A percentile compares a stretch with the other conserved stretches of the same genome.
Evolutionary conservation across 2,888 invertebrate species (phyloP).

Genomic region (Drosophila ezoana): DNA sequence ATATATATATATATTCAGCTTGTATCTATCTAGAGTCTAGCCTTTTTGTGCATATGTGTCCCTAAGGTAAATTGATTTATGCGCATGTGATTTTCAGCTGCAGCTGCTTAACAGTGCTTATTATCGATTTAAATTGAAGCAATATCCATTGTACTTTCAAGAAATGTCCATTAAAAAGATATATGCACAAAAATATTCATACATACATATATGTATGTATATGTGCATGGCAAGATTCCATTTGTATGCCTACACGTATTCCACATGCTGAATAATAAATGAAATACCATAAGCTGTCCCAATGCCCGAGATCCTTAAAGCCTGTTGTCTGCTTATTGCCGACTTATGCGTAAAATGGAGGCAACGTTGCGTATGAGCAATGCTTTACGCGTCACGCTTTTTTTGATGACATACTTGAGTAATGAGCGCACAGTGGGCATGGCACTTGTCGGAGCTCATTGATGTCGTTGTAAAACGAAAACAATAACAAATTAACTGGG

Average conservation of each 20-base stretch:
- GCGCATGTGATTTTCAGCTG: conserved; percentile 19
- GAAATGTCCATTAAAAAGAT: not conserved
- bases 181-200: not conserved
- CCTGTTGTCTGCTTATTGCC: conserved; percentile 27
- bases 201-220: not conserved
- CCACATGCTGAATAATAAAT: conserved; percentile 34
- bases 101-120: conserved; percentile 29
- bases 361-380: conserved; percentile 59
- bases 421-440: conserved; percentile 22
- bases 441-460: conserved; percentile 7
- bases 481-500: conserved; percentile 4
- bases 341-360: conserved; percentile 7
- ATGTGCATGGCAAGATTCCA: conserved; percentile 4
- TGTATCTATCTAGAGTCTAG: not conserved
- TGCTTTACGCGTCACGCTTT: conserved; percentile 6
- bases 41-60: conserved; percentile 11
- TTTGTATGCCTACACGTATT: conserved; percentile 31
- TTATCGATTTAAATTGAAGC: conserved; percentile 42
- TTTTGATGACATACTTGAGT: conserved; percentile 17
- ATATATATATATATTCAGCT: not conserved
- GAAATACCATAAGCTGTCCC: conserved; percentile 29
- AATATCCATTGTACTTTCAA: not conserved
- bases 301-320: conserved; percentile 34
- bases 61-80: conserved; percentile 6
- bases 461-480: not conserved